Conservation (phyloP, 2,797 vertebrate species). For the Arctocebus calabarensis region DNA sequence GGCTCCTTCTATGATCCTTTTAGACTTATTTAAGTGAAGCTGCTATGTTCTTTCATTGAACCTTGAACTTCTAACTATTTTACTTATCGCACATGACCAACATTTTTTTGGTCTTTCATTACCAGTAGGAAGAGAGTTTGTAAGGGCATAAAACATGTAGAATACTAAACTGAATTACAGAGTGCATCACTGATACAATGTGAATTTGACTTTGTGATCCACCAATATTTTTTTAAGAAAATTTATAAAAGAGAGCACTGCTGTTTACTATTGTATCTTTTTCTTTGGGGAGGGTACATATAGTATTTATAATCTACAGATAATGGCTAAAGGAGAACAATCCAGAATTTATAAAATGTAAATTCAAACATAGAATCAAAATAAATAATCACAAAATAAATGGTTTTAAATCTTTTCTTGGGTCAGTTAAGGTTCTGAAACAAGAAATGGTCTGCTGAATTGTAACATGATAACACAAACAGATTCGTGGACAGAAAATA, state of each 20-base stretch:
- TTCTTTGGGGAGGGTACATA: not conserved
- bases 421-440: not conserved
- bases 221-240: not conserved
- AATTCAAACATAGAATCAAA: conserved; percentile 18
- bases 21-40: not conserved
- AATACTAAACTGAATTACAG: not conserved
- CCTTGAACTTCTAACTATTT: not conserved
- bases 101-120: not conserved
- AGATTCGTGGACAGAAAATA: not conserved
- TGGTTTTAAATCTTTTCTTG: not conserved
- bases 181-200: not conserved
- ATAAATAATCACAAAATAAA: not conserved
- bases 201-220: not conserved
- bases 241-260: not conserved
- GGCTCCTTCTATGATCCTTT: not conserved
- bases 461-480: not conserved
- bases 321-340: not conserved
- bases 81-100: not conserved
- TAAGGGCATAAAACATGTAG: not conserved
- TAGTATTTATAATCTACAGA: not conserved
- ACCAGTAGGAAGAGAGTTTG: not conserved
- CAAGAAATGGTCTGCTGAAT: not conserved
- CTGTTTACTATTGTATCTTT: not conserved
- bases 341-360: not conserved
- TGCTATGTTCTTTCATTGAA: not conserved